These are phyloP conservation scores for Myodes glareolus DNA, from an alignment of 2,113 vertebrate species.

Conservation along the genomic window DNA sequence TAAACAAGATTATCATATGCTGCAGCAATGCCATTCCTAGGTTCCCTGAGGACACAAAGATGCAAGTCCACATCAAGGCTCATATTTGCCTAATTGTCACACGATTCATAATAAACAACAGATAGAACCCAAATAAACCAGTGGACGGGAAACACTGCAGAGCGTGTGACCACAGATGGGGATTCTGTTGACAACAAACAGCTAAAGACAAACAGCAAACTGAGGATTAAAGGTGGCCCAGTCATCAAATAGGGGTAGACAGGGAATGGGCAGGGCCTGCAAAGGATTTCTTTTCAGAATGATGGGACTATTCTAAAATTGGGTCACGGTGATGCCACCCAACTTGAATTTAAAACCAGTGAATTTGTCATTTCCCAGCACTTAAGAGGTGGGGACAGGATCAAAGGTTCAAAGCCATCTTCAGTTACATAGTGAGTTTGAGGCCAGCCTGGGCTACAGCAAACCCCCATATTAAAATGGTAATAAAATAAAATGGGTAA, in stretches of 20 bases:
- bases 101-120: neutral
- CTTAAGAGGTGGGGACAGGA: too few species aligned
- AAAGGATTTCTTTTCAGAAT: neutral
- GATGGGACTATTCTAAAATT: neutral
- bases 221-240: neutral
- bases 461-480: neutral
- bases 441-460: neutral
- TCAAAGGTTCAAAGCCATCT: neutral
- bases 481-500: neutral
- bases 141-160: neutral
- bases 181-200: neutral
- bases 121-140: neutral
- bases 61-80: neutral
- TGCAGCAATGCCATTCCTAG: neutral
- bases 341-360: conserved; percentile 3
- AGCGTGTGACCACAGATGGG: neutral
- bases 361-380: neutral
- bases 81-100: neutral
- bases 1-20: neutral
- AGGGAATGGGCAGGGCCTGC: neutral
- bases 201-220: neutral
- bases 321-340: neutral
- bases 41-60: neutral
- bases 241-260: neutral
- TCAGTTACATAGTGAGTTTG: neutral